Evolutionary conservation across 2,797 vertebrate species (phyloP), one percentile per base, ranked within the genome.

Genomic region (Ptychobarbus kaznakovi): DNA sequence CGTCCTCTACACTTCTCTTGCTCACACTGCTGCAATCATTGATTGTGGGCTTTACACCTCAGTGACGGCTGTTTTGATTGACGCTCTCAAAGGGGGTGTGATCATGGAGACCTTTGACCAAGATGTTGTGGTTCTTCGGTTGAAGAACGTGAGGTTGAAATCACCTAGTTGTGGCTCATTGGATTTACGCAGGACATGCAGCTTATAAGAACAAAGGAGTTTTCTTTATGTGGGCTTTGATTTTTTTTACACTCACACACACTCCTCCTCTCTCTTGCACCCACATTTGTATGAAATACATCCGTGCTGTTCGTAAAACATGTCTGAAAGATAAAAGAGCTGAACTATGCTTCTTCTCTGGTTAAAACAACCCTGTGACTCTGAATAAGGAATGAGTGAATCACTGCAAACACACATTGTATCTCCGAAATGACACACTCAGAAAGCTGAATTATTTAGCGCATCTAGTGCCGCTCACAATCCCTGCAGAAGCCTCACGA

Each of bases 381-480:
- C 65, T 63, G 25, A 83, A 88, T 86, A 85, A 85, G 83, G 44
- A 80, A 42, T 61, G 73, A 49, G 80, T 72, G 68, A 86, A 85
- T 81, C 65, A 87, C 72, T 56, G 75, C 20, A 84, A 87, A 79
- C 70, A 80, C 80, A 73, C 58, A 46, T 51, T 25, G 44, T 46
- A 87, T 74, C 81, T 82, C 28, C 16, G 73, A 80, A 87, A 65
- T 66, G 87, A 86, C 75, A 86, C 73, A 42, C 61, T 42, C 75
- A 49, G 77, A 80, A 66, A 75, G 76, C 65, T 88, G 44, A 86
- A 90, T 90, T 85, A 87, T 89, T 88, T 84, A 90, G 86, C 53
- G 81, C 83, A 69, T 82, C 84, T 83, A 78, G 81, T 82, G 66
- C 69, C 3, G 80, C 22, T 78, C 13, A 49, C 66, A 73, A 73